Conservation (phyloP, 2,888 invertebrate genomes). For the Elgonia sp. region DNA sequence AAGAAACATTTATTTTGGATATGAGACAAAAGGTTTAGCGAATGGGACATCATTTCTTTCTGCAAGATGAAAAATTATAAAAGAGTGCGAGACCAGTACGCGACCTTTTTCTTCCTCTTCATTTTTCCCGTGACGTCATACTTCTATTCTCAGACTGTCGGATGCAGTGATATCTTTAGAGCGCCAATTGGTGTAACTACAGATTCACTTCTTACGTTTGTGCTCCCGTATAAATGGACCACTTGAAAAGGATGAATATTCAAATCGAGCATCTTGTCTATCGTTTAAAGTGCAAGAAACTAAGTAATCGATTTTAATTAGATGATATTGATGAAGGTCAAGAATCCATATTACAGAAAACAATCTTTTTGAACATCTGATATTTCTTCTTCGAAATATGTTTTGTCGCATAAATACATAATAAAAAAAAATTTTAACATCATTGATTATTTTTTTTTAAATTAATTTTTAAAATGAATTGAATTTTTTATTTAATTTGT, state of each 20-base stretch:
- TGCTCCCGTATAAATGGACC: slow-evolving; percentile 57
- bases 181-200: slow-evolving; percentile 82
- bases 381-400: too few species aligned
- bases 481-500: too few species aligned
- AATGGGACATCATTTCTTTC: too few species aligned
- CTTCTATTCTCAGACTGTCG: slow-evolving; percentile 84
- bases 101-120: slow-evolving; percentile 42
- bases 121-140: slow-evolving; percentile 81
- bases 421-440: too few species aligned
- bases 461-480: neutral
- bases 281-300: neutral
- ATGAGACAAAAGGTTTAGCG: too few species aligned
- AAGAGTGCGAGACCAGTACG: too few species aligned
- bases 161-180: slow-evolving; percentile 86
- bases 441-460: too few species aligned
- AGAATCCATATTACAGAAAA: neutral
- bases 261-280: slow-evolving; percentile 19
- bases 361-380: neutral
- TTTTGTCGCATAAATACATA: too few species aligned
- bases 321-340: slow-evolving; percentile 10
- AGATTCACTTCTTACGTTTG: slow-evolving; percentile 77
- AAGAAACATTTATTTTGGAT: too few species aligned
- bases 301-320: neutral
- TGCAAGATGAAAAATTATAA: too few species aligned
- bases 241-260: slow-evolving; percentile 64